Base-by-base conservation (phyloP, 2,888 invertebrate species). In the Fragum fragum region DNA sequence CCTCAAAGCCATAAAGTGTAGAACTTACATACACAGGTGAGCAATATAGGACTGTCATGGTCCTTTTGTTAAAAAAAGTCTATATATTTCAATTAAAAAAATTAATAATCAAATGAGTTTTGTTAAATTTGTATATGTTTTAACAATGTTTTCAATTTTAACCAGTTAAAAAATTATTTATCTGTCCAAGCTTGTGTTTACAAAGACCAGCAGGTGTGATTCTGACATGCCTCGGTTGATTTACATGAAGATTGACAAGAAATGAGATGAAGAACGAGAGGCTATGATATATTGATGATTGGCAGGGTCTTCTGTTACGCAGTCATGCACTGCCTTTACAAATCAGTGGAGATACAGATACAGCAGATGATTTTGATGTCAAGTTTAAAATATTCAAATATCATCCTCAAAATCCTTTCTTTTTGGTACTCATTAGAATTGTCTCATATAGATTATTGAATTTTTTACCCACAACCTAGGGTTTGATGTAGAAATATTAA, bases 241-340 rank as follows among this genome's bases (percentile, higher is more conserved):
- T 7, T 66, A 36, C 23, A 21, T 42, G 66, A 14, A 36, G 66
- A 42, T 42, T 39, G 66, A 66, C 66, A 66, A 21, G 47, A 42
- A 66, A 66, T 42, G 47, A 66, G 66, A 66, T 66, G 66, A 66
- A 66, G 32, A 36, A 36, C 18, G 66, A 66, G 66, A 66, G 32
- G 66, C 28, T 29, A 57, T 53, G n/a, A n/a, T 71, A 55, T 71
- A 71, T 71, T 71, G 71, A 36, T 55, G 71, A 71, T 71, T 57
- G 55, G 55, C 71, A 71, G 36, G 42, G 36, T 55, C 32, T 71
- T 71, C 71, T 71, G 71, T 71, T 71, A 53, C 39, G 57, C 23
- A 57, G 36, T 36, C 21, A 55, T 71, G 55, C 71, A 71, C 55
- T 66, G 42, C 26, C 21, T 42, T 21, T 42, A 66, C 66, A 66